A percentile compares a stretch with the other conserved stretches of the same genome.
Evolutionary conservation across 2,797 vertebrate species (phyloP).

Genomic region (Geotrypetes seraphini): DNA sequence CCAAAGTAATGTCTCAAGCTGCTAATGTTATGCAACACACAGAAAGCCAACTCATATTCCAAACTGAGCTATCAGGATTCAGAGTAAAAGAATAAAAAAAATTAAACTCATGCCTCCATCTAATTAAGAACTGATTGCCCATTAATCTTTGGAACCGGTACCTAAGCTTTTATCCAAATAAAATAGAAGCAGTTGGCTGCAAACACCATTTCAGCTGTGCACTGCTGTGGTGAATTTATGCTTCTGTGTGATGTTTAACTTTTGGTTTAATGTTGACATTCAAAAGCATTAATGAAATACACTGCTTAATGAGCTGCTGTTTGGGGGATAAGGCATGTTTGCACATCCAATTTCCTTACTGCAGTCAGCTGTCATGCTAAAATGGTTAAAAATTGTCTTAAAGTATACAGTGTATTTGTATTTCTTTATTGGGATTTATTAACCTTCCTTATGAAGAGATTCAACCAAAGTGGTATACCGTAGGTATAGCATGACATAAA

Average conservation of each 20-base stretch:
- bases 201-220: slow-evolving; percentile 42
- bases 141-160: slow-evolving; percentile 60
- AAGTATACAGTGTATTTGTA: no score
- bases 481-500: no score
- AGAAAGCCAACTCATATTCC: slow-evolving; percentile 40
- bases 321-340: slow-evolving; percentile 29
- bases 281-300: slow-evolving; percentile 45
- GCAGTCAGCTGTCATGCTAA: no score
- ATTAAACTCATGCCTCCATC: slow-evolving; percentile 43
- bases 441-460: no score
- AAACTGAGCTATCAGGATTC: slow-evolving; percentile 33
- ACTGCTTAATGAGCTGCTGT: slow-evolving; percentile 45
- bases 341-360: no score
- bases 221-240: slow-evolving; percentile 44
- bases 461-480: no score
- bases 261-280: slow-evolving; percentile 53
- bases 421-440: no score
- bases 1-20: slow-evolving; percentile 39
- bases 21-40: slow-evolving; percentile 31
- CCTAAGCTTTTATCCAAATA: slow-evolving; percentile 51
- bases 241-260: slow-evolving; percentile 47
- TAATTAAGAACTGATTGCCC: slow-evolving; percentile 56
- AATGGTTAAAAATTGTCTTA: no score
- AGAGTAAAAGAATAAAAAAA: slow-evolving; percentile 17
- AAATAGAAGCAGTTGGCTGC: slow-evolving; percentile 49